These are phyloP conservation scores for Todiramphus chloris DNA, from an alignment of 2,113 vertebrate genomes.

Conservation along the genomic window DNA sequence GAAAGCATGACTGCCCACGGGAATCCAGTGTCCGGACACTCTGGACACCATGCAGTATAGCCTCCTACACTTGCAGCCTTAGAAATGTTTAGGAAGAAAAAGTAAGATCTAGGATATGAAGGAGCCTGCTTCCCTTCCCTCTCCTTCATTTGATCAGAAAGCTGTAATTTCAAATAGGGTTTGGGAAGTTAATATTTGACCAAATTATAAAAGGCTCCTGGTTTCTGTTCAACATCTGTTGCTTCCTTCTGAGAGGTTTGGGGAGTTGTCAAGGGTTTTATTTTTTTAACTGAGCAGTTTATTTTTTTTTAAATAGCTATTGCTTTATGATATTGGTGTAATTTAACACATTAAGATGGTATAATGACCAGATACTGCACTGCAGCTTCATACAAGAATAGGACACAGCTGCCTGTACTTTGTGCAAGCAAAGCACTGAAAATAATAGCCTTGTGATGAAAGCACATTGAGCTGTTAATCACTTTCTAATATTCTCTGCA, in stretches of 20 bases:
- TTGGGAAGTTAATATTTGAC: not conserved
- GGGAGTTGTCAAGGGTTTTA: not conserved
- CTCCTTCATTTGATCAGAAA: not conserved
- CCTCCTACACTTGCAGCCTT: not conserved
- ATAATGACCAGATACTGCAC: slow-evolving; percentile 21
- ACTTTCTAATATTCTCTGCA: slow-evolving; percentile 34
- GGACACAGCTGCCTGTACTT: slow-evolving; percentile 57
- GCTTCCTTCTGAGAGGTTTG: slow-evolving; percentile 17
- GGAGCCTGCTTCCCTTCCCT: not conserved
- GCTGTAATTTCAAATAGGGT: not conserved
- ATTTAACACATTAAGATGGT: not conserved
- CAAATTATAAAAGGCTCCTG: not conserved
- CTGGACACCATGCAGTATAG: not conserved
- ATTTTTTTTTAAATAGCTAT: not conserved
- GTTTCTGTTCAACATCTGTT: slow-evolving; percentile 32
- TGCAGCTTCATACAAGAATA: slow-evolving; percentile 36
- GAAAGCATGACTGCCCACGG: not conserved
- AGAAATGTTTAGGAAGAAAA: not conserved
- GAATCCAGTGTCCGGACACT: not conserved
- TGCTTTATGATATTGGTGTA: slow-evolving; percentile 38
- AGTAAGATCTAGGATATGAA: not conserved
- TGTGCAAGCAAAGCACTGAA: slow-evolving; percentile 15
- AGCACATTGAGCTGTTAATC: slow-evolving; percentile 35
- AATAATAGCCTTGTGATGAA: slow-evolving; percentile 57
- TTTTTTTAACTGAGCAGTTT: slow-evolving; percentile 28